phyloP scores from a whole-genome alignment of 2,888 invertebrate species.

The Nymphalis polychloros region DNA sequence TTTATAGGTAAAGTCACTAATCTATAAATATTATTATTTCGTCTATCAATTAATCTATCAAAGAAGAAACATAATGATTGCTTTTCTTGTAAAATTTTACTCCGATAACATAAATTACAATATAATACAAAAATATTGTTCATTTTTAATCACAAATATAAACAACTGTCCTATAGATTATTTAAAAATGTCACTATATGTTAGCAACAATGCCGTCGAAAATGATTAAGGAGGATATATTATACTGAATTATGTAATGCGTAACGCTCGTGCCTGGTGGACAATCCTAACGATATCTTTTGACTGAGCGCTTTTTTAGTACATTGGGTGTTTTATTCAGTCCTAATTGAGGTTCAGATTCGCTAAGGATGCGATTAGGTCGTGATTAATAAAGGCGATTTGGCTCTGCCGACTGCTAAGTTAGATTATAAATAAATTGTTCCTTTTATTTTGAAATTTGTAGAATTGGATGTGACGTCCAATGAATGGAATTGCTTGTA shows the following conservation, averaged over 20 bases:
- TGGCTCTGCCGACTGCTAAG: constrained; percentile 50
- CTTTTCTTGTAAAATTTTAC: no score
- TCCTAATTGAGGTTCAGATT: constrained; percentile 76
- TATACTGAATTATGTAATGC: background rate
- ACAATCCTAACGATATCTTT: constrained; percentile 25
- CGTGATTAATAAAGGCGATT: constrained; percentile 69
- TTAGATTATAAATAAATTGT: constrained; percentile 50
- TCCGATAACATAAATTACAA: no score
- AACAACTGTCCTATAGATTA: no score
- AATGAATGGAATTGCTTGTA: constrained; percentile 30
- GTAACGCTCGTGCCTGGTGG: background rate
- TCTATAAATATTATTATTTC: no score
- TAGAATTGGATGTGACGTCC: constrained; percentile 24
- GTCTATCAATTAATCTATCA: no score
- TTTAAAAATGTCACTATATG: no score
- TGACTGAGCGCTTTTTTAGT: constrained; percentile 59
- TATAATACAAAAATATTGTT: no score
- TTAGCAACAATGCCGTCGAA: background rate
- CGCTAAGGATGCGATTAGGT: constrained; percentile 78
- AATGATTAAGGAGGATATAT: background rate
- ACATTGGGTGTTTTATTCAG: constrained; percentile 67
- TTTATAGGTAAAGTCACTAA: no score
- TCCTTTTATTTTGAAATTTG: constrained; percentile 44
- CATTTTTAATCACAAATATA: no score
- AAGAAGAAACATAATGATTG: no score